Evolutionary conservation across 2,113 vertebrate species (phyloP).

Genomic region (Oryzias curvinotus): DNA sequence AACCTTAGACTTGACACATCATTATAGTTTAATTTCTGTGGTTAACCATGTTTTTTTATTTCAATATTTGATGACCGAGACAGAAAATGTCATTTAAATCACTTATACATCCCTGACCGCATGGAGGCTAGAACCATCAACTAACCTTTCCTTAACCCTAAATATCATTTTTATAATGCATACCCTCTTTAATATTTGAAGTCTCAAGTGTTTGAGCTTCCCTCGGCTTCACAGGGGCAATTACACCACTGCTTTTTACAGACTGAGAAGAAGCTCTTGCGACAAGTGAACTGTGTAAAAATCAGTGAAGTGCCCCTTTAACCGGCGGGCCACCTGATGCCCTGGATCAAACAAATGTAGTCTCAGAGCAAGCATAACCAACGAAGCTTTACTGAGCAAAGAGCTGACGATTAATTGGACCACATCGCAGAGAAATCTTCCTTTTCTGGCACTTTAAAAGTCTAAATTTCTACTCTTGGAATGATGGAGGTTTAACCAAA

Average conservation of each 20-base stretch:
- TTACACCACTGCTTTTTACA: slow-evolving; percentile 2
- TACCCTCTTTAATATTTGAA: too few relatives aligned
- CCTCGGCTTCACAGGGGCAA: background rate
- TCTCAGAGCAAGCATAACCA: background rate
- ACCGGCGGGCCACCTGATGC: background rate
- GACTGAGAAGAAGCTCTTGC: background rate
- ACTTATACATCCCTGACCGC: too few relatives aligned
- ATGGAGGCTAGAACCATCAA: too few relatives aligned
- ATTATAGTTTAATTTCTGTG: too few relatives aligned
- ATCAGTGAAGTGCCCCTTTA: slow-evolving; percentile 3
- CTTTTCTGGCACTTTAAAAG: background rate
- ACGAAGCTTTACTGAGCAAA: background rate
- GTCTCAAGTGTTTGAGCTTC: too few relatives aligned
- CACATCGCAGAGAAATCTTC: slow-evolving; percentile 4
- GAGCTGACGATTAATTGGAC: background rate
- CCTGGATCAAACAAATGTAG: background rate
- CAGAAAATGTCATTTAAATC: too few relatives aligned
- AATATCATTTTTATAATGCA: too few relatives aligned
- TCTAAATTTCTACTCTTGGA: background rate
- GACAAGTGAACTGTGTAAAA: slow-evolving; percentile 1
- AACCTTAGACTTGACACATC: too few relatives aligned
- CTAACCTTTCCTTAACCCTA: too few relatives aligned
- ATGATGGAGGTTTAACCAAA: slow-evolving; percentile 25
- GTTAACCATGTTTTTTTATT: too few relatives aligned
- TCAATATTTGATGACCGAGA: too few relatives aligned